phyloP scores from a whole-genome alignment of 2,888 invertebrate genomes.

The Rhaphigaster nebulosa region DNA sequence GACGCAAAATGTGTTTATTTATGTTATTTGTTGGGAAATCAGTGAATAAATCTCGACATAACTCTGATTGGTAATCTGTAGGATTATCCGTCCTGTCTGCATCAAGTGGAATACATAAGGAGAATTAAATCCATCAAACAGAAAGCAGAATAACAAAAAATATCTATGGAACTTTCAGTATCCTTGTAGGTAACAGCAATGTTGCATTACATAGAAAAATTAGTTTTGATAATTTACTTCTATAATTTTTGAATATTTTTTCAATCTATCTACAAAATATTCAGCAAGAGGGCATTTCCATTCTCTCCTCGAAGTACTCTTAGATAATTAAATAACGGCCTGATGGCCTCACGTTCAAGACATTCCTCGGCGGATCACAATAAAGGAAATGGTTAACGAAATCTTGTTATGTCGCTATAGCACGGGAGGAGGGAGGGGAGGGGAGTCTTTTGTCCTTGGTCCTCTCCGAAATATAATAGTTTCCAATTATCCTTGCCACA shows the following conservation, averaged over 20 bases:
- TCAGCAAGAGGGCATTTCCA: background rate
- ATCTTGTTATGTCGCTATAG: background rate
- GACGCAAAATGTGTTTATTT: too few species aligned
- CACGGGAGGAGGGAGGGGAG: too few species aligned
- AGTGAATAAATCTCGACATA: too few species aligned
- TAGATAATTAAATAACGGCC: background rate
- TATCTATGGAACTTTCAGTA: too few species aligned
- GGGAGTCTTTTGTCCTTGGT: background rate
- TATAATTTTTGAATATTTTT: background rate
- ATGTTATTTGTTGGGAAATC: too few species aligned
- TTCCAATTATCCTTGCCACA: background rate
- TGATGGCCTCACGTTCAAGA: background rate
- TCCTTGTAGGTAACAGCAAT: too few species aligned
- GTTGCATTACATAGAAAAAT: too few species aligned
- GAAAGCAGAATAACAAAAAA: too few species aligned
- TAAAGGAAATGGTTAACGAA: conserved; percentile 29
- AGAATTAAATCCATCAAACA: too few species aligned
- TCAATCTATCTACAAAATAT: background rate
- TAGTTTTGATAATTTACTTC: background rate
- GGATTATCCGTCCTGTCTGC: too few species aligned
- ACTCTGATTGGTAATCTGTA: too few species aligned
- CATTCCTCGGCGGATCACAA: background rate
- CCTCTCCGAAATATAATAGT: background rate
- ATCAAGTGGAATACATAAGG: too few species aligned
- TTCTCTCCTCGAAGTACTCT: background rate